Evolutionary conservation across 2,797 vertebrate species (phyloP).

Genomic region (Myotis myotis): DNA sequence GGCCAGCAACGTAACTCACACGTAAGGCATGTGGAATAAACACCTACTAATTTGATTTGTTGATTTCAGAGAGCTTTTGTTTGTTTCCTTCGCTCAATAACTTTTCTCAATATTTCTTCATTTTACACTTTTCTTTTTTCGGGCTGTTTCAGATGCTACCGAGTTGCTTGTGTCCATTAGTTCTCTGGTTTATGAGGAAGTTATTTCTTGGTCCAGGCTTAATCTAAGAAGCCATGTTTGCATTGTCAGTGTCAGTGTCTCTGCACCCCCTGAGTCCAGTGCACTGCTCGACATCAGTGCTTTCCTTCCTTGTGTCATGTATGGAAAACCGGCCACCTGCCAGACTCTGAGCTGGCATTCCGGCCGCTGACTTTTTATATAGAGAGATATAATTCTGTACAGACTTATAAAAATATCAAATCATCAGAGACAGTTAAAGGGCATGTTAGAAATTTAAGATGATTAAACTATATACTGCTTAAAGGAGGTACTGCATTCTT

Average conservation of each 20-base stretch:
- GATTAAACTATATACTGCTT: conserved; percentile 1
- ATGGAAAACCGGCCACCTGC: neutral
- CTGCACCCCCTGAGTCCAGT: neutral
- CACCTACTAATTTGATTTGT: neutral
- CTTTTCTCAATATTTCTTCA: neutral
- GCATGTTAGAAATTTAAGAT: neutral
- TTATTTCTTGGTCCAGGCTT: neutral
- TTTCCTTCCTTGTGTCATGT: too few relatives aligned
- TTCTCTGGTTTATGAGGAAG: neutral
- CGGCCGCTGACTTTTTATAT: too few relatives aligned
- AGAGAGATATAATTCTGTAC: neutral
- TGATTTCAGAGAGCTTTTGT: neutral
- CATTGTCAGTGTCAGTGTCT: neutral
- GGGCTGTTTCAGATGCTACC: neutral
- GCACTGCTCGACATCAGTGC: neutral
- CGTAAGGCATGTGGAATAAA: neutral
- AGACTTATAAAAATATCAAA: conserved; percentile 22
- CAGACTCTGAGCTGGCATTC: neutral
- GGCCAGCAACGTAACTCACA: neutral
- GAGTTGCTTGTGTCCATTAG: neutral
- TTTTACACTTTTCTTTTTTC: neutral
- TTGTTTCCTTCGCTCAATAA: neutral
- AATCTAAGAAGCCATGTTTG: neutral
- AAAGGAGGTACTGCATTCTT: conserved; percentile 16
- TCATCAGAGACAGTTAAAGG: neutral